Base-by-base conservation (phyloP, 2,888 invertebrate species). In the Crossocerus cetratus region DNA sequence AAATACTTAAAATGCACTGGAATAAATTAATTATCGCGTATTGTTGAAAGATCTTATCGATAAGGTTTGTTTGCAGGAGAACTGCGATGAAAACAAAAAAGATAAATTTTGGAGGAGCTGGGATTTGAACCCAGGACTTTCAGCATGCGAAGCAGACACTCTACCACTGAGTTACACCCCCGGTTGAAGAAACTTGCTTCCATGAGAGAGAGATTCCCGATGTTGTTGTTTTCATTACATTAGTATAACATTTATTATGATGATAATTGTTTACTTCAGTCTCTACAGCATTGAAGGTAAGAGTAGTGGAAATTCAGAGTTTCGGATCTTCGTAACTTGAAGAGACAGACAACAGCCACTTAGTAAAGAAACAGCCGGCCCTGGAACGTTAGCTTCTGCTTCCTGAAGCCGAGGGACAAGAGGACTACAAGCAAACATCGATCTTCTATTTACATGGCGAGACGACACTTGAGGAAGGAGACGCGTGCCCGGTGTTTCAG, bases 101-200 rank as follows among this genome's bases (percentile, higher is more conserved):
- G 14, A 4, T 14, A 43, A 43, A 13, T 16, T 49, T 49, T 74
- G 78, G 87, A 88, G 88, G 88, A 87, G 87, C 89, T 90, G 89
- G 89, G 89, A 90, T 90, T 90, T 89, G 90, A 90, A 90, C 90
- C 89, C 90, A 89, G 89, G 90, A 90, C 89, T 89, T 90, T 89
- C 89, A 88, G 90, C 90, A 90, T 90, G 89, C 90, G 90, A 90
- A 90, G 90, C 90, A 88, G 89, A 89, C 89, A 89, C 90, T 90
- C 90, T 90, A 89, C 90, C 90, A 90, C 90, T 90, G 90, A 90
- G 90, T 89, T 90, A 90, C 90, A 90, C 89, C 90, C 90, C 90
- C 89, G 3, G 14, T 14, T 49, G 14, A 49, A 14, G 14, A 2
- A 49, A 11, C 14, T 4, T 49, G 5, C 49, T 49, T 14, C 16